Evolutionary conservation across 1,140 invertebrate genomes (phyloP).

Genomic region (Drosophila pseudoobscura): DNA sequence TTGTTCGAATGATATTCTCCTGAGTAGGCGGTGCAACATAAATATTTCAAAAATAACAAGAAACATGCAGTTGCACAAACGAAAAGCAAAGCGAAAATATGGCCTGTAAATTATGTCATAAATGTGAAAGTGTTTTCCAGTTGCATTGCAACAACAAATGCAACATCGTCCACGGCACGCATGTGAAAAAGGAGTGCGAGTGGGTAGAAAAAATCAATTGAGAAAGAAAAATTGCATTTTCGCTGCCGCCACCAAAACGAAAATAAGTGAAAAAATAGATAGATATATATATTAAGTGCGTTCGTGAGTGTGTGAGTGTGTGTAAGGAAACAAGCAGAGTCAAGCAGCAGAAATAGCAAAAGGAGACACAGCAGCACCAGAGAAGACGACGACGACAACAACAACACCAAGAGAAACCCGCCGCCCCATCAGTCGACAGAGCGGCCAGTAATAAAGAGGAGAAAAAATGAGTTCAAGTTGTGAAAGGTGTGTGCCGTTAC

Average conservation of each 20-base stretch:
- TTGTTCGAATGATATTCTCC: constrained; percentile 27
- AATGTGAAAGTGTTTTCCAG: constrained; percentile 67
- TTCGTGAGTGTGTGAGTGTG: constrained; percentile 49
- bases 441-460: constrained; percentile 71
- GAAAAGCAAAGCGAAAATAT: constrained; percentile 73
- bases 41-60: constrained; percentile 29
- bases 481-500: constrained; percentile 82
- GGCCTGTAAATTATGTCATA: constrained; percentile 75
- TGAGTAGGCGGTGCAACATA: constrained; percentile 37
- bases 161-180: constrained; percentile 49
- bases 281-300: constrained; percentile 57
- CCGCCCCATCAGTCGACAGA: constrained; percentile 26
- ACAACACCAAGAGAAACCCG: constrained; percentile 35
- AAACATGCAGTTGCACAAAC: constrained; percentile 69
- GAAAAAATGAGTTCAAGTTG: constrained; percentile 82
- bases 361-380: constrained; percentile 63
- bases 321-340: constrained; percentile 58
- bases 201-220: constrained; percentile 73
- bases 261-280: constrained; percentile 62
- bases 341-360: constrained; percentile 73
- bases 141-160: constrained; percentile 27
- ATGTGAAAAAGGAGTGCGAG: constrained; percentile 70
- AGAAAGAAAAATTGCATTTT: constrained; percentile 69
- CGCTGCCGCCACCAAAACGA: constrained; percentile 50
- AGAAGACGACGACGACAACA: constrained; percentile 8